phyloP scores from a whole-genome alignment of 23 tunicate genomes.

The Ascidia mentula region DNA sequence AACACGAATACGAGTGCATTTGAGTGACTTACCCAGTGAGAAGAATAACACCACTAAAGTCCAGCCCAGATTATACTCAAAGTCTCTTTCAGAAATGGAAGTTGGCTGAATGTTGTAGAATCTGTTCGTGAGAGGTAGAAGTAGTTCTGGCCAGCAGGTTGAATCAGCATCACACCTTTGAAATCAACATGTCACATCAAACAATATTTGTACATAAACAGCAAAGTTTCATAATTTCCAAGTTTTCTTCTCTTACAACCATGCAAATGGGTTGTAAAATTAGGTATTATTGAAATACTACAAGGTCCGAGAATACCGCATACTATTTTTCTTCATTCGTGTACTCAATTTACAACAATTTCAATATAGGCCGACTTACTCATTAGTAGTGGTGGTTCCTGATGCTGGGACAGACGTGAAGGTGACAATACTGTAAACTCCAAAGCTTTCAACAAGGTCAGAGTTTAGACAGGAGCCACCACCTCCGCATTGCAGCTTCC shows the following conservation, averaged over 20 bases:
- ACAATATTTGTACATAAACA: too few relatives aligned
- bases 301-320: too few relatives aligned
- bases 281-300: too few relatives aligned
- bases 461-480: slow-evolving; percentile 21
- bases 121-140: slow-evolving; percentile 37
- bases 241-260: too few relatives aligned
- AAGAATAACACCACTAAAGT: slow-evolving; percentile 46
- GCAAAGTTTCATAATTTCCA: too few relatives aligned
- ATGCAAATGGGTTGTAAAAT: too few relatives aligned
- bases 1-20: too few relatives aligned
- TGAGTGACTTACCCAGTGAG: slow-evolving; percentile 46
- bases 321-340: too few relatives aligned
- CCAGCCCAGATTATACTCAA: slow-evolving; percentile 56
- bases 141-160: slow-evolving; percentile 81
- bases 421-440: slow-evolving; percentile 51
- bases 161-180: slow-evolving; percentile 56
- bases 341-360: too few relatives aligned
- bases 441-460: slow-evolving; percentile 29
- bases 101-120: slow-evolving; percentile 32
- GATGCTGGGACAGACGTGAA: slow-evolving; percentile 29
- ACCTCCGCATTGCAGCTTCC: slow-evolving; percentile 50
- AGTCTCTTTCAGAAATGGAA: slow-evolving; percentile 12
- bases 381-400: background rate
- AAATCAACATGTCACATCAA: too few relatives aligned
- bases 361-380: background rate